Base-by-base conservation (phyloP, 2,797 vertebrate species). In the Antrozous pallidus region DNA sequence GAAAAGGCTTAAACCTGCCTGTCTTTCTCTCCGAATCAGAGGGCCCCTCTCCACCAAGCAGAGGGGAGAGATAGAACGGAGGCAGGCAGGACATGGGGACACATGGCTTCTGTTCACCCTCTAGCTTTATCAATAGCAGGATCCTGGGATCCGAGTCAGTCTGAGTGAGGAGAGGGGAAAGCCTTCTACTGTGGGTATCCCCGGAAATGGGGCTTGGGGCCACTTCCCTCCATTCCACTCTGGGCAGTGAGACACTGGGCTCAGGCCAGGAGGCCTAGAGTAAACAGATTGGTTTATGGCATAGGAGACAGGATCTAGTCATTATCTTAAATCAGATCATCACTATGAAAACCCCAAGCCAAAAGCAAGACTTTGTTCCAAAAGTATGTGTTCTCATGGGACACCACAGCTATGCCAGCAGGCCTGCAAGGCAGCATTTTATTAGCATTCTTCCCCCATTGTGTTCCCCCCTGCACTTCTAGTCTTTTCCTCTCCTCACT, bases 401-500 rank as follows among this genome's bases (percentile, higher is more conserved):
- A 26, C 33, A 17, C 3, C 5, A 0, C 3, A 24, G 51, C 51
- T 42, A n/a, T 5, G 1, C 6, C 8, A 38, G 31, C 14, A 18
- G 12, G 33, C 31, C 13, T 8, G n/a, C 2, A 4, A 0, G 49
- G 45, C 31, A 17, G 26, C 17, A 1, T 38, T 16, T 63, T 22
- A 47, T 36, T n/a, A 17, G 51, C 24, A 1, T 2, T 71, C 73
- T 83, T 40, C 61, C 36, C 67, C n/a, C 0, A 31, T 42, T 42
- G 42, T 42, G 42, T 7, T 9, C 7, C 42, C 42, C 42, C 42
- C 42, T 42, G 42, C 42, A 42, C 42, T 42, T 75, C 61, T 31
- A 47, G 17, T 70, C 81, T 86, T 74, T 74, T 28, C 47, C n/a
- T 38, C 20, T 78, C 95, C 40, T 47, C 54, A 70, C 42, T 75